Evolutionary conservation across 1,140 invertebrate species (phyloP).

Genomic region (Drosophila pallidifrons): DNA sequence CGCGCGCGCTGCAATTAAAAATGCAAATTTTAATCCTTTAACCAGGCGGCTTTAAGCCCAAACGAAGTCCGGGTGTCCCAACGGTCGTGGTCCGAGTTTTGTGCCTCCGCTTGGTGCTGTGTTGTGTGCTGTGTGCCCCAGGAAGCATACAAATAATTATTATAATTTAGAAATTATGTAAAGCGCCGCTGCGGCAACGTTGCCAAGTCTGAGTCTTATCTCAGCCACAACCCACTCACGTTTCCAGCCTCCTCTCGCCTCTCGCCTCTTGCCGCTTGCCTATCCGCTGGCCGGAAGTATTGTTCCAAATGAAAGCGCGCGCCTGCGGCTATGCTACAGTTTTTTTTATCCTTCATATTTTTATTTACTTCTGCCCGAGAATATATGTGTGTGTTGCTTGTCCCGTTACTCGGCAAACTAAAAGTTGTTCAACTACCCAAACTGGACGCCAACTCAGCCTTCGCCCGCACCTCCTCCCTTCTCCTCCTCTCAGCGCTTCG

Average conservation of each 20-base stretch:
- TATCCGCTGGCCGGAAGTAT: constrained; percentile 71
- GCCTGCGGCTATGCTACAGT: constrained; percentile 75
- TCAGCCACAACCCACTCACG: constrained; percentile 26
- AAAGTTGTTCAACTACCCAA: constrained; percentile 44
- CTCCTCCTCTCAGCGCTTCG: neutral
- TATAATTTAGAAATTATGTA: constrained; percentile 85
- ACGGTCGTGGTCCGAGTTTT: neutral
- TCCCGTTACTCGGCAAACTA: constrained; percentile 35
- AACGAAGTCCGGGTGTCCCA: neutral
- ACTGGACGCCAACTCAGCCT: constrained; percentile 23
- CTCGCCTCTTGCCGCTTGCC: neutral
- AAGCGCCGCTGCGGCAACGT: constrained; percentile 72
- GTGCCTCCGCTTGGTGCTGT: too few relatives aligned
- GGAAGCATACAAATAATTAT: constrained; percentile 85
- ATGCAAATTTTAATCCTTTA: constrained; percentile 83
- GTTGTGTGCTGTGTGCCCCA: constrained; percentile 20
- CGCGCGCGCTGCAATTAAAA: constrained; percentile 70
- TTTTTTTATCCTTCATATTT: constrained; percentile 58
- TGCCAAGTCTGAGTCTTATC: constrained; percentile 65
- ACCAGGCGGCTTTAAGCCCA: constrained; percentile 68
- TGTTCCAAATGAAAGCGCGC: constrained; percentile 80
- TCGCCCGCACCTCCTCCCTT: constrained; percentile 3
- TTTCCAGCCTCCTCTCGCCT: neutral
- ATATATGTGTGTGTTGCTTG: constrained; percentile 1
- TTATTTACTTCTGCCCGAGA: constrained; percentile 27